phyloP scores from a whole-genome alignment of 2,113 vertebrate species.

The Brienomyrus longianalis region DNA sequence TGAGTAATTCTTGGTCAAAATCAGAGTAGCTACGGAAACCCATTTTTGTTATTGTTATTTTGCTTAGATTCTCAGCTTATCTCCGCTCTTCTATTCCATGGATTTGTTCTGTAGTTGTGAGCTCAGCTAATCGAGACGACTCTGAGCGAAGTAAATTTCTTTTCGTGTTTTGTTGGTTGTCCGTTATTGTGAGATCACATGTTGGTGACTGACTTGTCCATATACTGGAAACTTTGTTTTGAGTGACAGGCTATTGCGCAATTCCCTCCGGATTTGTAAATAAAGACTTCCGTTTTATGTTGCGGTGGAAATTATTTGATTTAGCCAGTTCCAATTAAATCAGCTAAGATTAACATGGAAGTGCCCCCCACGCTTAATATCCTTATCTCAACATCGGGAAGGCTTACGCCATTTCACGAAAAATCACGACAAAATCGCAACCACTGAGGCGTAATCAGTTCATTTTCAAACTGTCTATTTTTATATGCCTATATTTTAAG shows the following conservation, averaged over 20 bases:
- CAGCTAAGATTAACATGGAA: background rate
- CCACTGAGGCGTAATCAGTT: background rate
- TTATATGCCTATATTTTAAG: background rate
- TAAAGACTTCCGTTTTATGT: background rate
- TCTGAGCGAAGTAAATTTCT: background rate
- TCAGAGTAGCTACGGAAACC: background rate
- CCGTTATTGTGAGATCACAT: background rate
- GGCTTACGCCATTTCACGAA: background rate
- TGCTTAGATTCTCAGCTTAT: background rate
- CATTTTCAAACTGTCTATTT: background rate
- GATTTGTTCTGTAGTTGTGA: background rate
- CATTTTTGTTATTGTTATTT: background rate
- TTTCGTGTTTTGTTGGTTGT: background rate
- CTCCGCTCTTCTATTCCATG: background rate
- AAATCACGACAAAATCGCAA: background rate
- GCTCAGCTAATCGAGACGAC: background rate
- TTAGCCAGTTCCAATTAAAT: background rate
- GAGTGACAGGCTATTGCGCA: background rate
- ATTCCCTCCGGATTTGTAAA: background rate
- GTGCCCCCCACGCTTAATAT: background rate
- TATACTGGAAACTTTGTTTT: background rate
- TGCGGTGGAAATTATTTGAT: background rate
- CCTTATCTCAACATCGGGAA: background rate
- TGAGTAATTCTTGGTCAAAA: background rate
- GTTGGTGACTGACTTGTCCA: background rate